Evolutionary conservation across 1,140 invertebrate species (phyloP), one percentile per base, ranked within the genome.

Genomic region (Meloidogyne exigua): DNA sequence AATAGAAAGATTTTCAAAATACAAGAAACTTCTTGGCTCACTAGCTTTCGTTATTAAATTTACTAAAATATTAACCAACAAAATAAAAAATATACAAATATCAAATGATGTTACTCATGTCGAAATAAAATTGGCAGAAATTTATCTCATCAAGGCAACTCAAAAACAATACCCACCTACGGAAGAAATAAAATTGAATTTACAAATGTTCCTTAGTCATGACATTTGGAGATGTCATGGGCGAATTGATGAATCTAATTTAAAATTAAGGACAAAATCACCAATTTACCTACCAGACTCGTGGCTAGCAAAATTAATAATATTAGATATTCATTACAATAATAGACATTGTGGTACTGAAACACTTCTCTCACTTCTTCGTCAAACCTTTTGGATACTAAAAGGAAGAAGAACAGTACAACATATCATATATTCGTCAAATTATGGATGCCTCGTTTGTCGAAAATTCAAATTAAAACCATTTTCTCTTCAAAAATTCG

Each of bases 151-250:
- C 9, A 4, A 23, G 10, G 15, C 4, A 18, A 21, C 67, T 18
- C 67, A 68, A 25, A n/a, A 68, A 25, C 12, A 68, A n/a, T 25
- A 36, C 11, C 67, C 67, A 25, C 67, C 67, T 68, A 25, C 67
- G 10, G 67, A 68, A 36, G n/a, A 68, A 2, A 18, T 15, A 9
- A 32, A 25, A 25, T 21, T 32, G 1, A n/a, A 32, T 23, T 68
- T 68, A 25, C 12, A 42, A 3, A 3, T 68, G 1, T 68, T 23
- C 23, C 18, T 18, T 1, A 21, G 4, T n/a, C 1, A 25, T 3
- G 23, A n/a, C 7, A 12, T 25, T 7, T 42, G 32, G 18, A 68
- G n/a, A 68, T 68, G 67, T 18, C 32, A 42, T 3, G 67, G 67
- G 18, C 18, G 67, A n/a, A 32, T 68, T 9, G 67, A 68, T 10